Percentiles rank a stretch among this genome's conserved stretches.
Conservation (phyloP, 2,113 vertebrate species). For the Etia nguti region DNA sequence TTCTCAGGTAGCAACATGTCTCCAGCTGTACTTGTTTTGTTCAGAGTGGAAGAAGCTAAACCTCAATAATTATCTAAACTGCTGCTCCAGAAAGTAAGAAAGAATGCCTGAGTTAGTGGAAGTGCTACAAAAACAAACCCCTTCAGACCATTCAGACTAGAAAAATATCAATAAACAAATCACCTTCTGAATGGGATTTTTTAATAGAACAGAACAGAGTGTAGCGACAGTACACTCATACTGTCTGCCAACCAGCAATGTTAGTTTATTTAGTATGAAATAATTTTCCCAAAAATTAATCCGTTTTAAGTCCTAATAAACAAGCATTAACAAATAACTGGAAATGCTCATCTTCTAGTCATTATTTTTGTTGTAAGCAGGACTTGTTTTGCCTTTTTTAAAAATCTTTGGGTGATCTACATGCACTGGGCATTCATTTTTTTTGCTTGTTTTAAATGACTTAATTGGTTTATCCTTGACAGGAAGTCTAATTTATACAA, state of each 20-base stretch:
- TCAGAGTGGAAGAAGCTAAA: background rate
- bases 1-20: background rate
- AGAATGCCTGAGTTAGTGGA: background rate
- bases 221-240: background rate
- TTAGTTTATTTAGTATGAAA: background rate
- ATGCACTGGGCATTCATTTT: background rate
- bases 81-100: background rate
- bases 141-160: background rate
- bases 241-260: background rate
- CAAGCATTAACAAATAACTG: background rate
- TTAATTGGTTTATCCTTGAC: background rate
- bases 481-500: background rate
- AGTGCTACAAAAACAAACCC: background rate
- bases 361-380: background rate
- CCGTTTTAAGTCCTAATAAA: background rate
- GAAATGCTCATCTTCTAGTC: background rate
- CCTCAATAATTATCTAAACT: background rate
- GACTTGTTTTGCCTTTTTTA: background rate
- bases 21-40: background rate
- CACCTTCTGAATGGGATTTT: background rate
- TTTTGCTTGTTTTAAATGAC: background rate
- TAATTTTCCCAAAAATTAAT: background rate
- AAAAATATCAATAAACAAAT: background rate
- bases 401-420: background rate
- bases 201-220: background rate